phyloP scores from a whole-genome alignment of 2,797 vertebrate species.

The Tauraco hartlaubi region DNA sequence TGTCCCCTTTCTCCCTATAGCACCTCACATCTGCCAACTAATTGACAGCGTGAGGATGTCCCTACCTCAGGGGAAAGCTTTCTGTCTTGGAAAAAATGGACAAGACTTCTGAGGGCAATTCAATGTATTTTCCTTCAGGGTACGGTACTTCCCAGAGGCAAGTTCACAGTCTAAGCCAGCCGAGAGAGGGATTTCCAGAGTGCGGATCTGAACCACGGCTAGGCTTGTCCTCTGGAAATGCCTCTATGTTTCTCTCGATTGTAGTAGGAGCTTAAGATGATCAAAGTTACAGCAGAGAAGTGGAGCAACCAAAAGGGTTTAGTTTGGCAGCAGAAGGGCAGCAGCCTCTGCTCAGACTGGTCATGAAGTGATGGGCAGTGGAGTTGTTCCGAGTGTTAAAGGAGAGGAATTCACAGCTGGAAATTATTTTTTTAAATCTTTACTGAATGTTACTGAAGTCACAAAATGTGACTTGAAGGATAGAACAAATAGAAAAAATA shows the following conservation, averaged over 20 bases:
- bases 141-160: not conserved
- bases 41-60: not conserved
- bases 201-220: not conserved
- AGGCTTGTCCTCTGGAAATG: not conserved
- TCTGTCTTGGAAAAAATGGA: not conserved
- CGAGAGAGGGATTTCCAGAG: not conserved
- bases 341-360: not conserved
- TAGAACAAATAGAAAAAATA: not conserved
- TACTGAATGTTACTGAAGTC: not conserved
- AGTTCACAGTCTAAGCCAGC: not conserved
- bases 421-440: not conserved
- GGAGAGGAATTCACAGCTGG: not conserved
- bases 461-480: not conserved
- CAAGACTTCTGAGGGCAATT: not conserved
- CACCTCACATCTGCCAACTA: not conserved
- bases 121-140: not conserved
- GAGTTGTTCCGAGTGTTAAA: not conserved
- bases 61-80: not conserved
- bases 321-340: not conserved
- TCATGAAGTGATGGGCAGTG: accelerated
- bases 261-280: not conserved
- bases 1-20: not conserved
- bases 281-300: not conserved
- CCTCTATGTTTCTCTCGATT: not conserved
- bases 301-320: not conserved